phyloP scores from a whole-genome alignment of 2,797 vertebrate genomes.

The Neostethus bicornis region DNA sequence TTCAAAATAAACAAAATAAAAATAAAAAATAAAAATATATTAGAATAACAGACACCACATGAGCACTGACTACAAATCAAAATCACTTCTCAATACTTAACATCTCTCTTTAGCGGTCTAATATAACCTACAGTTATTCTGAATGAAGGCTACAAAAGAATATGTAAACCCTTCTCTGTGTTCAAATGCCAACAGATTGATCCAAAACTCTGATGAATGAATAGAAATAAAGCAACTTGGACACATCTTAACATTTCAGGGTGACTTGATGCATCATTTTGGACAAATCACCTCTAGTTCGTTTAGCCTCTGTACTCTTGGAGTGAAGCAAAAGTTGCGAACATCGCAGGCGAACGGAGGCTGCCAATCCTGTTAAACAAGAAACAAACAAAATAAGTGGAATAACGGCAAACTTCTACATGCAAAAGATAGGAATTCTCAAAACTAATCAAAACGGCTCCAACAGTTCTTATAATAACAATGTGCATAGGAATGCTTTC shows the following conservation, averaged over 20 bases:
- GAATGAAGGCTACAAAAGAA: too few relatives aligned
- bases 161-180: too few relatives aligned
- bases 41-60: too few relatives aligned
- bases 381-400: conserved; percentile 9
- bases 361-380: conserved; percentile 90
- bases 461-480: too few relatives aligned
- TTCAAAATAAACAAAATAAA: too few relatives aligned
- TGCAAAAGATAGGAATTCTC: neutral
- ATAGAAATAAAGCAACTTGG: neutral
- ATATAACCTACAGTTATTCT: too few relatives aligned
- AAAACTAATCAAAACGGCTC: too few relatives aligned
- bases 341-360: conserved; percentile 98
- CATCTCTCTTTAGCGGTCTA: too few relatives aligned
- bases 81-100: too few relatives aligned
- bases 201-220: neutral
- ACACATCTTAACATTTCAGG: neutral
- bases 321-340: conserved; percentile 95
- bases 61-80: too few relatives aligned
- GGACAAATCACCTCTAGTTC: conserved; percentile 90
- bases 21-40: too few relatives aligned
- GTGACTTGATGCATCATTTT: neutral
- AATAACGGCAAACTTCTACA: neutral
- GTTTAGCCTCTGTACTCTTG: conserved; percentile 94
- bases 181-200: neutral
- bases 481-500: too few relatives aligned